phyloP scores from a whole-genome alignment of 2,113 vertebrate genomes.

The Shinisaurus crocodilurus region DNA sequence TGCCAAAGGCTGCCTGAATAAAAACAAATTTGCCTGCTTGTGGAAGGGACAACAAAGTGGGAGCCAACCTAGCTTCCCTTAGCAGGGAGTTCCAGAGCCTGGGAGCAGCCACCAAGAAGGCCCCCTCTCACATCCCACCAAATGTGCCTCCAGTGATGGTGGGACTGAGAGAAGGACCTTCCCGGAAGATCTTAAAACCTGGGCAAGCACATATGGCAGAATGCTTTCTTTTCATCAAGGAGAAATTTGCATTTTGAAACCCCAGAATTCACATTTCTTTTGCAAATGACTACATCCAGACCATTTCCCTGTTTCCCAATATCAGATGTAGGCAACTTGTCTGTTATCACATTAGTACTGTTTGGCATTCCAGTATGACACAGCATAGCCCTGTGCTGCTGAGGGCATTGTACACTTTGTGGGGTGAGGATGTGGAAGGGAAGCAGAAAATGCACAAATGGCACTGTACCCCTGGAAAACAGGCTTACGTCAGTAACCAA shows the following conservation, averaged over 20 bases:
- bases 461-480: not conserved
- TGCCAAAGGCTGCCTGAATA: too few relatives aligned
- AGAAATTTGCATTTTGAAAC: not conserved
- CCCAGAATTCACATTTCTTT: not conserved
- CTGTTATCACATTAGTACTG: not conserved
- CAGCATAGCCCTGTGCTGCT: not conserved
- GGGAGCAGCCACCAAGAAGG: too few relatives aligned
- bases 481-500: not conserved
- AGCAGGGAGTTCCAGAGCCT: too few relatives aligned
- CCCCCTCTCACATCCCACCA: too few relatives aligned
- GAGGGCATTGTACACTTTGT: not conserved
- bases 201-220: too few relatives aligned
- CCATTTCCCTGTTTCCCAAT: not conserved
- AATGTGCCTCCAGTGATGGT: too few relatives aligned
- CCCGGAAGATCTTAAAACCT: too few relatives aligned
- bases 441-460: not conserved
- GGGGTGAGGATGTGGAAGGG: not conserved
- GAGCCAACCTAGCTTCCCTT: too few relatives aligned
- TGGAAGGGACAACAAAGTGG: too few relatives aligned
- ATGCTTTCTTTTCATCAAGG: not conserved
- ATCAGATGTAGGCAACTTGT: not conserved
- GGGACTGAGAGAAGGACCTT: too few relatives aligned
- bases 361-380: not conserved
- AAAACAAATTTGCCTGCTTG: too few relatives aligned
- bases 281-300: not conserved